Percentiles rank a stretch among this genome's conserved stretches.
These are phyloP conservation scores for Strix uralensis DNA, from an alignment of 2,113 vertebrate genomes.

Conservation along the genomic window DNA sequence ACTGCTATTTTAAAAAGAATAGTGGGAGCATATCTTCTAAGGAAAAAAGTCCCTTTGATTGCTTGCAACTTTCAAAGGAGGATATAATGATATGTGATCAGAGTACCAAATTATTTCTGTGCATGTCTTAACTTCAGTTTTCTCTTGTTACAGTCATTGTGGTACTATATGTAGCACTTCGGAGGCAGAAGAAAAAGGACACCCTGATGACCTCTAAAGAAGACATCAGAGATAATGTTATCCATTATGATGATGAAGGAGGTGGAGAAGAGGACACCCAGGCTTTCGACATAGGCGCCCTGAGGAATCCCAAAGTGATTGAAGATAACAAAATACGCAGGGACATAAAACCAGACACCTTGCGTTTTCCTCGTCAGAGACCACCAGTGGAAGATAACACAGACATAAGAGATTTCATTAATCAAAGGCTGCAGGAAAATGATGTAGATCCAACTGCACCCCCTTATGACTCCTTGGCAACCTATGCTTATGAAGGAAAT, in stretches of 20 bases:
- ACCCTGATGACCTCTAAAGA: slow-evolving; percentile 98
- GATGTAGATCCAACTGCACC: slow-evolving; percentile 88
- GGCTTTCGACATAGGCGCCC: slow-evolving; percentile 96
- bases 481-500: slow-evolving; percentile 93
- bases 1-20: neutral
- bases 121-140: neutral
- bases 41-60: neutral
- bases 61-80: neutral
- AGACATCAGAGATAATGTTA: slow-evolving; percentile 97
- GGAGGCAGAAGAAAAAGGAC: slow-evolving; percentile 94
- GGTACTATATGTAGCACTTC: slow-evolving; percentile 92
- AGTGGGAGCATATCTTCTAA: neutral
- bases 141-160: slow-evolving; percentile 84
- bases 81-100: neutral
- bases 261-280: slow-evolving; percentile 98
- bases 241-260: slow-evolving; percentile 97
- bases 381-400: slow-evolving; percentile 80
- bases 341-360: slow-evolving; percentile 91
- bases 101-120: neutral
- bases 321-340: slow-evolving; percentile 90
- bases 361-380: slow-evolving; percentile 70
- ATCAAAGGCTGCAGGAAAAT: slow-evolving; percentile 87
- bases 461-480: slow-evolving; percentile 95
- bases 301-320: slow-evolving; percentile 93
- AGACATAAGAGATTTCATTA: slow-evolving; percentile 93